These are phyloP conservation scores for Drosophila neutralis DNA, from an alignment of 2,888 invertebrate species.

Conservation along the genomic window DNA sequence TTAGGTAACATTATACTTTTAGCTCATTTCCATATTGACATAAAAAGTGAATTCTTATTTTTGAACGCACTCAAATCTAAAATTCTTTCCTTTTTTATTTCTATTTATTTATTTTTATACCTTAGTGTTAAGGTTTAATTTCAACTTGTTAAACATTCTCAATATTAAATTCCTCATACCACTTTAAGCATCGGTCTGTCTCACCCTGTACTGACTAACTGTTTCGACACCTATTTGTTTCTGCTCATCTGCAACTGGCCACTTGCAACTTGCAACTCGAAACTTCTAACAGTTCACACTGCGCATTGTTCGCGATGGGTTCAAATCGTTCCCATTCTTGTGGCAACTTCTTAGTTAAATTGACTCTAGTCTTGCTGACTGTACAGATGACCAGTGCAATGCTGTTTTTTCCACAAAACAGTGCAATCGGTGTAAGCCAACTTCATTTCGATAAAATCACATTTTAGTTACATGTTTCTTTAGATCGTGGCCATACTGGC, in stretches of 20 bases:
- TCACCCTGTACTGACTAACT: background rate
- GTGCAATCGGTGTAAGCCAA: conserved; percentile 75
- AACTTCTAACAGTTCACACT: conserved; percentile 52
- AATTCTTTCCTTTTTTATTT: background rate
- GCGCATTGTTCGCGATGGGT: conserved; percentile 57
- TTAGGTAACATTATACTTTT: background rate
- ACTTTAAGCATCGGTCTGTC: background rate
- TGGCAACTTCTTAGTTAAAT: conserved; percentile 9
- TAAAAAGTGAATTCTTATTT: background rate
- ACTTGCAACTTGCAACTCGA: conserved; percentile 8
- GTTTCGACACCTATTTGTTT: conserved; percentile 1
- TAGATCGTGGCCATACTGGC: conserved; percentile 90
- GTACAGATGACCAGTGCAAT: conserved; percentile 21
- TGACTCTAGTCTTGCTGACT: conserved; percentile 23
- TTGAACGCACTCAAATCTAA: background rate
- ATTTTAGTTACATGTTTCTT: conserved; percentile 52
- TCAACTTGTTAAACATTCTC: background rate
- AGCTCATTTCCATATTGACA: too few relatives aligned
- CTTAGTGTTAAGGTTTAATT: background rate
- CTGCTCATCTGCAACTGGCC: conserved; percentile 14
- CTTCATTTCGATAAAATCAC: background rate
- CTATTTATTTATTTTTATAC: background rate
- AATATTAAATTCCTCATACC: background rate
- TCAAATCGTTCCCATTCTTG: conserved; percentile 8
- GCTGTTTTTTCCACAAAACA: conserved; percentile 76